Evolutionary conservation across 1,140 invertebrate genomes (phyloP).

Genomic region (Dufourea novaeangliae): DNA sequence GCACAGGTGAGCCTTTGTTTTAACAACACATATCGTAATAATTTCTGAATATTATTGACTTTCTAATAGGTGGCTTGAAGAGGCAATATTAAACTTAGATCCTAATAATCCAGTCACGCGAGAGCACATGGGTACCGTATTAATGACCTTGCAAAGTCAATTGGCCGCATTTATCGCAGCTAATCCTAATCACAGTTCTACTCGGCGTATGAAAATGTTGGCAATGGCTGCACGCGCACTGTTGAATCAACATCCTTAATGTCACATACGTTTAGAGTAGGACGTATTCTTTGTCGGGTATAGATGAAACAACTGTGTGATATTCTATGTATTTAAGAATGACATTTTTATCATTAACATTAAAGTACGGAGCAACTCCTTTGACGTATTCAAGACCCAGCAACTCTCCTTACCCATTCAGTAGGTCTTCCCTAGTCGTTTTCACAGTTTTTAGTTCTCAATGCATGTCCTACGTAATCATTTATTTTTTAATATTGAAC

Average conservation of each 20-base stretch:
- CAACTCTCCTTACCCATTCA: background rate
- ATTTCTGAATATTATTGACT: background rate
- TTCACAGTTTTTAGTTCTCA: background rate
- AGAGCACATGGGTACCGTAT: conserved; percentile 91
- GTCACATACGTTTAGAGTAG: conserved; percentile 23
- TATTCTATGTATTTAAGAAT: conserved; percentile 15
- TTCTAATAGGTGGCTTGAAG: conserved; percentile 89
- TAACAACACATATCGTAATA: background rate
- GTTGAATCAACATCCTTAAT: conserved; percentile 73
- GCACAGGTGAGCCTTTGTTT: conserved; percentile 85
- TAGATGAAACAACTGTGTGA: conserved; percentile 15
- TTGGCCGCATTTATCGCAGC: conserved; percentile 86
- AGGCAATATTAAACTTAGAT: conserved; percentile 92
- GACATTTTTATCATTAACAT: conserved; percentile 21
- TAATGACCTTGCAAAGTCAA: conserved; percentile 89
- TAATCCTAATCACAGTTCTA: conserved; percentile 87
- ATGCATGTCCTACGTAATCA: background rate
- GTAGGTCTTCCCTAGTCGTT: background rate
- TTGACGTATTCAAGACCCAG: background rate
- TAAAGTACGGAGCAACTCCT: conserved; percentile 6
- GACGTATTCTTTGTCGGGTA: conserved; percentile 23
- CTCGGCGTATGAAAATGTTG: conserved; percentile 88
- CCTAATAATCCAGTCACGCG: conserved; percentile 88
- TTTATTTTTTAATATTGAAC: background rate
- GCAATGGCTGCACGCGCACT: conserved; percentile 89